Evolutionary conservation across 2,113 vertebrate species (phyloP), one percentile per base, ranked within the genome.

Genomic region (Caranx melampygus): DNA sequence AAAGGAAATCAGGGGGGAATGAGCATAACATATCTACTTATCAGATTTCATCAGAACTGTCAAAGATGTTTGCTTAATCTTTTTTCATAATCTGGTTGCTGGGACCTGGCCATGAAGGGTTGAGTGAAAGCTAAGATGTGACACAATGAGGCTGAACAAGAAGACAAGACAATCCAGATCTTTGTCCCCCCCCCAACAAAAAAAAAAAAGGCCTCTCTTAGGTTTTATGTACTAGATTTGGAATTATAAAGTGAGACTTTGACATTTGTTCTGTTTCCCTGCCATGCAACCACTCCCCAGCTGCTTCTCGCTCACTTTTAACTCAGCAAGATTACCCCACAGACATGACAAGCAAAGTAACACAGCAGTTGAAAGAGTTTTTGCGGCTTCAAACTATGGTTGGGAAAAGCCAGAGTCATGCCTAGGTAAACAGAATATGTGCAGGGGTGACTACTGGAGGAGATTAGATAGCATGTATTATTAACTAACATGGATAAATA

Each of bases 31-130:
- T 67, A 91, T 89, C 84, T 75, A 78, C 86, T 92, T 80, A 90
- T 91, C 85, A 86, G 80, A 89, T 91, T 90, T 80, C 55, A 83
- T 81, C 81, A 79, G 12, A 84, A 79, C 75, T 85, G 81, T 85
- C 78, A 87, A 64, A 85, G 82, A 55, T 79, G 49, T 81, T 78
- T 78, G 51, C 59, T 83, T 89, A 89, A 91, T 91, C 87, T 88
- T 86, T 85, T 85, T 58, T 14, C 51, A 42, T 91, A 89, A 88
- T 92, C 87, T 88, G 61, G 49, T 74, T 84, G 70, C 78, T 87
- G 88, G 88, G 80, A 68, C 45, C 10, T 13, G 59, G 84, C 85
- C 85, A 91, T 74, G 68, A 82, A 82, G 87, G 65, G 65, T 26
- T 75, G 83, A 73, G 44, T 72, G 73, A 82, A 85, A 88, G 88